Base-by-base conservation (phyloP, 2,888 invertebrate genomes). In the Drosophila borborema region DNA sequence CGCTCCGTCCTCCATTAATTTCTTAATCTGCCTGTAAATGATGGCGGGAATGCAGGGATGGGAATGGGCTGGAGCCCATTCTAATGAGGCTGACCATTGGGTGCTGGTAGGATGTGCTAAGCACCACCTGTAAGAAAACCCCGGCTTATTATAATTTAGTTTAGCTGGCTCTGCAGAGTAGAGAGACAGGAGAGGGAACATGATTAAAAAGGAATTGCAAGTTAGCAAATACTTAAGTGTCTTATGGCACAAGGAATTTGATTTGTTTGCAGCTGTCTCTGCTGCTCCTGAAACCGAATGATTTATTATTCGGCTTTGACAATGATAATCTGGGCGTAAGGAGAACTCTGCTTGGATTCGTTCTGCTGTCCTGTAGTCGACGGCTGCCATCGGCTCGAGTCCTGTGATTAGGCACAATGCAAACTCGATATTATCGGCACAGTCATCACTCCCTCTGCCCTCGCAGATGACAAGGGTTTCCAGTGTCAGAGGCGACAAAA, bases 281-380 rank as follows among this genome's bases (percentile, higher is more conserved):
- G 8, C 4, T 23, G 4, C 23, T 58, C 58, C 34, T 59, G 43
- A 58, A 46, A 28, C 41, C 53, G 14, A 77, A 80, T 85, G 88
- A 87, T 85, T 87, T 85, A 87, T 84, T 77, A 74, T 85, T 78
- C 31, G 64, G 69, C 67, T 71, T 69, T 67, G 77, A 76, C 82
- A 82, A 72, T 68, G 67, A 78, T 83, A 82, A 81, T 81, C 75
- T 69, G 60, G 46, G 59, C 64, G 43, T 60, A 67, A 77, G 68
- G 65, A 65, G 65, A 60, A 45, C 55, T 69, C 48, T 40, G 58
- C 38, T 64, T 48, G 53, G 56, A 75, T 78, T 75, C 53, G 58
- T 55, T 70, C n/a, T 41, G 46, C 53, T 70, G 36, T 31, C 18
- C 71, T 67, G 53, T 34, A 49, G 51, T 28, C 66, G 23, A 53